Percentiles rank a stretch among this genome's conserved stretches.
These are phyloP conservation scores for Geodia barretti DNA, from an alignment of 37 sponge, comb jelly and placozoan genomes.

Conservation along the genomic window DNA sequence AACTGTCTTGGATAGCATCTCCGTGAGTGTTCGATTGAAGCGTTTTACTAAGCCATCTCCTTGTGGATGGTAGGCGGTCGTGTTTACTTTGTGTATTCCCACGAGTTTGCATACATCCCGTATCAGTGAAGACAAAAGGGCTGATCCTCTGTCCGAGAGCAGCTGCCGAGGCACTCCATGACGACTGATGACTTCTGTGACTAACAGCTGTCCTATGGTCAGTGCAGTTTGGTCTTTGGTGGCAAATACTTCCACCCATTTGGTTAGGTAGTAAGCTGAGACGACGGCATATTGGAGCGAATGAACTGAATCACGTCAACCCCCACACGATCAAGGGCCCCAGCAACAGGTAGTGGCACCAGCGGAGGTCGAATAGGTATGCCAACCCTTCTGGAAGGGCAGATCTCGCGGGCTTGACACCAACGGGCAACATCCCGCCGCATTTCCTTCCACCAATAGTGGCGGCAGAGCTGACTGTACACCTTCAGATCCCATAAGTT, in stretches of 20 bases:
- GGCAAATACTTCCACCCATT: constrained; percentile 11
- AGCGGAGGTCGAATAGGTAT: no score
- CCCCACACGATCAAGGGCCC: no score
- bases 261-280: constrained; percentile 14
- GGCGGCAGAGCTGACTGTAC: constrained; percentile 20
- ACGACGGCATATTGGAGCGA: constrained; percentile 18
- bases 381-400: no score
- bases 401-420: no score
- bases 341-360: no score
- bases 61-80: constrained; percentile 29
- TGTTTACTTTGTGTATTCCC: constrained; percentile 24
- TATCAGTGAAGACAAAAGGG: constrained; percentile 2
- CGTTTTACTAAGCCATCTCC: constrained; percentile 18
- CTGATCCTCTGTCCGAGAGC: constrained; percentile 9
- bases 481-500: constrained; percentile 48
- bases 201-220: constrained; percentile 5
- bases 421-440: constrained; percentile 28
- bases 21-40: constrained; percentile 21
- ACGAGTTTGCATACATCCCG: constrained; percentile 3
- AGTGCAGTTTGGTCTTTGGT: background rate
- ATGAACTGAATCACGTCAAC: no score
- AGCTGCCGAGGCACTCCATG: constrained; percentile 27
- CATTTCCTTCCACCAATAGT: constrained; percentile 52
- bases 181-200: constrained; percentile 13
- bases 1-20: constrained; percentile 21